phyloP scores from a whole-genome alignment of 1,140 invertebrate genomes.

The Ruditapes philippinarum region DNA sequence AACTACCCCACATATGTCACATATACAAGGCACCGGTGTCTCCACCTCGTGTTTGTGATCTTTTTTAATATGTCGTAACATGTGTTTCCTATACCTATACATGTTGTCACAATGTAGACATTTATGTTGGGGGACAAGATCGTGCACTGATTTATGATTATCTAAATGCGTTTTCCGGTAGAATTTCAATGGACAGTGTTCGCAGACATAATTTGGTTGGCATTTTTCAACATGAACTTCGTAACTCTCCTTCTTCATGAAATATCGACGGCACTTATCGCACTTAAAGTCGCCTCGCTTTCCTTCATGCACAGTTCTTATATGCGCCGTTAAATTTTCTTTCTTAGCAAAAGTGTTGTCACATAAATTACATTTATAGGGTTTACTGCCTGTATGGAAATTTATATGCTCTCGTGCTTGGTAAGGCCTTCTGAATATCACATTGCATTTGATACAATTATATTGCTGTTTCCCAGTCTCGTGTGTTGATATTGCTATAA shows the following conservation, averaged over 20 bases:
- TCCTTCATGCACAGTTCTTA: conserved; percentile 9
- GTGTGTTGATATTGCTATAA: not conserved
- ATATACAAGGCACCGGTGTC: not conserved
- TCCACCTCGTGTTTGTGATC: not conserved
- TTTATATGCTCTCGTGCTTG: conserved; percentile 30
- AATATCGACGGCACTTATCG: conserved; percentile 15
- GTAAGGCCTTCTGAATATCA: conserved; percentile 26
- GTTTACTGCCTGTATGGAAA: conserved; percentile 34
- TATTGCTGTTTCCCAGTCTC: conserved; percentile 23
- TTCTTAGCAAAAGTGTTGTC: not conserved
- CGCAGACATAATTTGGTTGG: conserved; percentile 13
- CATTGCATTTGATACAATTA: conserved; percentile 2
- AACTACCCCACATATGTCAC: conserved; percentile 13
- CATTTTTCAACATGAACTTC: conserved; percentile 35
- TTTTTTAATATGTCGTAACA: not conserved
- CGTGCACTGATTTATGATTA: conserved; percentile 1
- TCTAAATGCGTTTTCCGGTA: conserved; percentile 31
- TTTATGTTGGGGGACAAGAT: not conserved
- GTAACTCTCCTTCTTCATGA: conserved; percentile 31
- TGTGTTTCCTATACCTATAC: not conserved
- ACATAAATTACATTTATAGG: conserved; percentile 24
- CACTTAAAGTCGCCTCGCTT: not conserved
- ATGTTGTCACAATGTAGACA: conserved; percentile 6
- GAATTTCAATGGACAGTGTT: conserved; percentile 36
- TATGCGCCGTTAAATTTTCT: conserved; percentile 2